Base-by-base conservation (phyloP, 2,113 vertebrate species). In the Agapornis roseicollis region DNA sequence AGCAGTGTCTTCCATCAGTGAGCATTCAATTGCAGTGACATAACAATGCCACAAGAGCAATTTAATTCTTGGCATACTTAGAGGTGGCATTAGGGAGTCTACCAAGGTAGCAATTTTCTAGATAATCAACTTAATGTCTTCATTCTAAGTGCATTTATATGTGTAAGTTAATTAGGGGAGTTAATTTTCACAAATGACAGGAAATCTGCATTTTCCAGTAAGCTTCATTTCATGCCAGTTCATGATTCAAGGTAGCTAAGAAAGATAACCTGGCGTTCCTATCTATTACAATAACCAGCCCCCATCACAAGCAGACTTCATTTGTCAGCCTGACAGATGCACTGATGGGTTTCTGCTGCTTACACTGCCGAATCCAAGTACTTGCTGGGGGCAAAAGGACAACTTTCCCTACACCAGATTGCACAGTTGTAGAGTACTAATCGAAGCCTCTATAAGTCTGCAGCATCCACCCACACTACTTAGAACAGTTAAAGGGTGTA, bases 71-170 rank as follows among this genome's bases (percentile, higher is more conserved):
- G 97, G 97, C 98, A 96, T 97, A 93, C 97, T 96, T 94, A 96
- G 95, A 94, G 71, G 84, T 94, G 83, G 86, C 94, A 94, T 68
- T 29, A 91, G 92, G 95, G 97, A 98, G 80, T 64, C 96, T 58
- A 97, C 96, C 96, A 97, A 98, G 97, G 97, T 97, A 98, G 97
- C 97, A 96, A 98, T 98, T 98, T 98, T 96, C 97, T 97, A 98
- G 94, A 97, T 98, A 97, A 98, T 98, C 97, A 97, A 98, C 97
- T 96, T 98, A 98, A 97, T 97, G 97, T 98, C 98, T 98, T 97
- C 96, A 98, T 97, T 92, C 96, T 49, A 81, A 96, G 93, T 80
- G 94, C 90, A 50, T 97, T 96, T 97, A 71, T 96, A 96, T 29
- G 23, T 88, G 95, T 96, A 86, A 98, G 97, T 97, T 98, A 98